Base-by-base conservation (phyloP, 2,797 vertebrate species). In the Sebastes matsubarae region DNA sequence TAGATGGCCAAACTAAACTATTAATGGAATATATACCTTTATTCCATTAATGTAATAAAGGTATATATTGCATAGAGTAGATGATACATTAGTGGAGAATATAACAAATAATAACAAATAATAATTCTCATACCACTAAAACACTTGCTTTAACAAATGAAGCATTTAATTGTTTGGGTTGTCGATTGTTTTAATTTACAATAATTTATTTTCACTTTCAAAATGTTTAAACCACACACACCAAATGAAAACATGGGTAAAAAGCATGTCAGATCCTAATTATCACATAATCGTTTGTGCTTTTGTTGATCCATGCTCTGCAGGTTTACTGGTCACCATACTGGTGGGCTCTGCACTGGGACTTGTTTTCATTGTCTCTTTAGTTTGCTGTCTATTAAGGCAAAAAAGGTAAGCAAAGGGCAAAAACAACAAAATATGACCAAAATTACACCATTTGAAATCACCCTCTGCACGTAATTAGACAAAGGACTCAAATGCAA, bases 271-370 rank as follows among this genome's bases (percentile, higher is more conserved):
- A 61, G 3, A 54, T 10, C 12, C 14, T 58, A 34, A 32, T 66
- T 36, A 32, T 74, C 42, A 74, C 29, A 68, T 72, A 38, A 79
- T 79, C 34, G 22, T 34, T 50, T 80, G n/a, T 89, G 75, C 50
- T 60, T 88, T 12, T 87, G 46, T 81, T 87, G 34, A 32, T 84
- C 68, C 75, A 54, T 85, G 77, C 75, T 71, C 80, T 86, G 69
- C 87, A 99, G 98, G 97, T 88, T 89, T 96, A 76, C 84, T 97
- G 75, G 87, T 96, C 58, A 94, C 95, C 3, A 76, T 96, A 75
- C 85, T 94, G 75, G 80, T 96, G 89, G 94, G 88, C 65, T 95
- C 94, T 8, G 4, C 92, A 69, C 80, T 99, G 32, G 96, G 95
- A 86, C 80, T 95, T 52, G 75, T 95, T 69, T 42, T 96, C 54